Evolutionary conservation across 2,113 vertebrate species (phyloP).

Genomic region (Circaetus gallicus): DNA sequence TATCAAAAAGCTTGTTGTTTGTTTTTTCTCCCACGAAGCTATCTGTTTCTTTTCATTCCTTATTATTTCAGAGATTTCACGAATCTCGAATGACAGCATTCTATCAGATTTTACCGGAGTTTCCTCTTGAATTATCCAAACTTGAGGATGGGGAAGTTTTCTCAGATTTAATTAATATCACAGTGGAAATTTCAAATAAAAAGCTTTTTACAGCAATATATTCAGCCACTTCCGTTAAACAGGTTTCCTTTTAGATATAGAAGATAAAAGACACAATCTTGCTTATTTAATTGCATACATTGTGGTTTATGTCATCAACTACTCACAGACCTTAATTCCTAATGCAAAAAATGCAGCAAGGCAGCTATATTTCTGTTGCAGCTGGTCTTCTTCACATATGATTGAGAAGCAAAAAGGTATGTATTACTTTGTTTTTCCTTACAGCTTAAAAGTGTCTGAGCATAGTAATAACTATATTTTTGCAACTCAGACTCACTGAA

Average conservation of each 20-base stretch:
- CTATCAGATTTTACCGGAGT: not conserved
- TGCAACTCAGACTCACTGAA: not conserved
- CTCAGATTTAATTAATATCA: not conserved
- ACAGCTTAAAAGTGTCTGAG: not conserved
- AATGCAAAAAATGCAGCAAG: not conserved
- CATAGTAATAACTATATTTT: not conserved
- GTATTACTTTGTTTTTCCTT: not conserved
- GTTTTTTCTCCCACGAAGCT: not conserved
- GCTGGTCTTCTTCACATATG: not conserved
- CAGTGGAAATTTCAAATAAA: not conserved
- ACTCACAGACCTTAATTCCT: not conserved
- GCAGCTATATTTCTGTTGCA: not conserved
- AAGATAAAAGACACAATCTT: not conserved
- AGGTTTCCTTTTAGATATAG: not conserved
- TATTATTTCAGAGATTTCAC: not conserved
- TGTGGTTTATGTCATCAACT: not conserved
- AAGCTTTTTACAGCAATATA: not conserved
- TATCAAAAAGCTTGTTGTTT: not conserved
- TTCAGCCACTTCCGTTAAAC: not conserved
- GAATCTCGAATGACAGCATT: not conserved
- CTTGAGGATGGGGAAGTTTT: not conserved
- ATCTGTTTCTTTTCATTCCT: not conserved
- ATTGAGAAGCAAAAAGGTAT: not conserved
- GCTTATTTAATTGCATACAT: not conserved
- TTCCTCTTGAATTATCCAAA: not conserved